Evolutionary conservation across 2,113 vertebrate species (phyloP).

Genomic region (Boulengeromyrus knoepffleri): DNA sequence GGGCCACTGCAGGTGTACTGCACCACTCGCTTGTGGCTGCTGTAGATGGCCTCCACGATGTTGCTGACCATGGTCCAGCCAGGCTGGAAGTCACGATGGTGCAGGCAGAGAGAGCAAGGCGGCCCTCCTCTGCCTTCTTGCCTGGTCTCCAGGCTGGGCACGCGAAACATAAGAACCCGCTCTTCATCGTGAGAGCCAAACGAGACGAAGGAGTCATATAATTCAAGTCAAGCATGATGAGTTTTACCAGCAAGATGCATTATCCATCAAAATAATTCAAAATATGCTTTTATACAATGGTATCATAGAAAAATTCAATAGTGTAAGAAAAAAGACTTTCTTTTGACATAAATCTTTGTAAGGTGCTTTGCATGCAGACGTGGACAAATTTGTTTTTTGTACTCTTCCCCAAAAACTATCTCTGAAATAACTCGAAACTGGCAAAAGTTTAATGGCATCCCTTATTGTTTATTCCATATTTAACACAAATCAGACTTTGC

Average conservation of each 20-base stretch:
- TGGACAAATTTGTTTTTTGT: no score
- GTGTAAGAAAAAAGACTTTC: background rate
- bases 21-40: slow-evolving; percentile 43
- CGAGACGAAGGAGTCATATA: slow-evolving; percentile 58
- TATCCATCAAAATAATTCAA: background rate
- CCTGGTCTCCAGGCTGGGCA: slow-evolving; percentile 41
- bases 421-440: no score
- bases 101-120: slow-evolving; percentile 53
- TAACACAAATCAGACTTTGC: no score
- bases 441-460: no score
- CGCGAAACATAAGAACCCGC: slow-evolving; percentile 53
- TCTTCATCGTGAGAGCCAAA: slow-evolving; percentile 51
- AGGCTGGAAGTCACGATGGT: slow-evolving; percentile 56
- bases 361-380: background rate
- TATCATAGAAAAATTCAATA: background rate
- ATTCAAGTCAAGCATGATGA: background rate
- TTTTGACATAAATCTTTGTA: background rate
- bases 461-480: no score
- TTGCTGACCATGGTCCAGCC: slow-evolving; percentile 56
- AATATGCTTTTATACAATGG: background rate
- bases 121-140: background rate
- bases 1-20: slow-evolving; percentile 9
- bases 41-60: slow-evolving; percentile 59
- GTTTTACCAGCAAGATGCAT: background rate
- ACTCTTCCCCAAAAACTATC: no score